phyloP scores from a whole-genome alignment of 2,797 vertebrate species.

The Alosa sapidissima region DNA sequence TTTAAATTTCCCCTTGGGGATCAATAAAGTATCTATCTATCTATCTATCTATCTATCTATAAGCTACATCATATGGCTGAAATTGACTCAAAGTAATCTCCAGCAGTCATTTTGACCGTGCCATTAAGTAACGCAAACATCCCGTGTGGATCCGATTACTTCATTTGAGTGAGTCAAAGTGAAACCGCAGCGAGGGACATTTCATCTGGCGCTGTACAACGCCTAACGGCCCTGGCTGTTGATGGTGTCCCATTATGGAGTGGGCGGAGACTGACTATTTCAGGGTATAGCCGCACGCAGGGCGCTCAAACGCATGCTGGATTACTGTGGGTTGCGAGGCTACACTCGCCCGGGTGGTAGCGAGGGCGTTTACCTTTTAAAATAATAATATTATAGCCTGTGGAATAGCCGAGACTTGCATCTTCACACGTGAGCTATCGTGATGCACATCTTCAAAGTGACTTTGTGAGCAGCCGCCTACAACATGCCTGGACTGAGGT shows the following conservation, averaged over 20 bases:
- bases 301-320: constrained; percentile 10
- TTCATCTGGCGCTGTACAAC: background rate
- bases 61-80: background rate
- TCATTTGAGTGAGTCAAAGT: background rate
- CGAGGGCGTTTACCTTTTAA: background rate
- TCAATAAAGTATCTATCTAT: too few species aligned
- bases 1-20: too few species aligned
- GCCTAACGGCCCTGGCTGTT: background rate
- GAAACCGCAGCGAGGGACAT: background rate
- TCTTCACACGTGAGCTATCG: background rate
- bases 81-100: too few species aligned
- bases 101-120: too few species aligned
- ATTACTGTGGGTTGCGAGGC: background rate
- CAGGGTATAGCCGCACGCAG: constrained; percentile 21
- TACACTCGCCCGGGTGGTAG: background rate
- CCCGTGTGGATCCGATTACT: background rate
- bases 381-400: background rate
- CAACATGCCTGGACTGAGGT: constrained; percentile 14
- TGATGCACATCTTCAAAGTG: constrained; percentile 4
- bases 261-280: constrained; percentile 19
- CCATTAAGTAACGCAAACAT: background rate
- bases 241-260: constrained; percentile 4
- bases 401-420: background rate
- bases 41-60: too few species aligned
- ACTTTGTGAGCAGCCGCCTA: background rate